phyloP scores from a whole-genome alignment of 2,113 vertebrate species.

The Chaetura pelagica region DNA sequence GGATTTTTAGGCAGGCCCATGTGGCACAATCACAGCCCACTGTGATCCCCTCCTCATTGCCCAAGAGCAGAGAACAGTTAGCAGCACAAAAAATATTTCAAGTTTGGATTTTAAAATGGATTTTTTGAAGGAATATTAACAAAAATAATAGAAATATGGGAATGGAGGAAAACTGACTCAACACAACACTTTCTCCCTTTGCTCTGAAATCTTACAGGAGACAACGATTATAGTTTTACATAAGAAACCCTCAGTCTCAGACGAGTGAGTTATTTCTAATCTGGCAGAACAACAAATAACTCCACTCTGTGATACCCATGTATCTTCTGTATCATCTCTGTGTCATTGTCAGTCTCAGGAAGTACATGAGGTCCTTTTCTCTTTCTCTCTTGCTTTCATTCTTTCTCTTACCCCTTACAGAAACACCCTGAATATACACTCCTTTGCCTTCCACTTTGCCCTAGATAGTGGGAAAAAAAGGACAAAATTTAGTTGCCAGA shows the following conservation, averaged over 20 bases:
- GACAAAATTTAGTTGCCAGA: not conserved
- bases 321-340: not conserved
- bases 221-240: not conserved
- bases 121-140: not conserved
- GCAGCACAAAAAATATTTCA: not conserved
- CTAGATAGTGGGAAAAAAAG: not conserved
- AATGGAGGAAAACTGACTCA: not conserved
- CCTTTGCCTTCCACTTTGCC: not conserved
- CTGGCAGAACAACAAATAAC: conserved; percentile 13
- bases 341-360: not conserved
- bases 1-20: not conserved
- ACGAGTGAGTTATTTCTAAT: not conserved
- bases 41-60: not conserved
- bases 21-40: not conserved
- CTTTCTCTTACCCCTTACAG: not conserved
- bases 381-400: not conserved
- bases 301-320: not conserved
- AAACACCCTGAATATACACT: fast-evolving
- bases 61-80: not conserved
- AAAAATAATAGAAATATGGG: not conserved
- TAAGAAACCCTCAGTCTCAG: not conserved
- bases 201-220: not conserved
- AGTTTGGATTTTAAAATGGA: not conserved
- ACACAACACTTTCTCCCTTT: not conserved
- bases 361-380: not conserved